A percentile compares a stretch with the other conserved stretches of the same genome.
These are phyloP conservation scores for Pogoniulus pusillus DNA, from an alignment of 2,797 vertebrate species.

Conservation along the genomic window DNA sequence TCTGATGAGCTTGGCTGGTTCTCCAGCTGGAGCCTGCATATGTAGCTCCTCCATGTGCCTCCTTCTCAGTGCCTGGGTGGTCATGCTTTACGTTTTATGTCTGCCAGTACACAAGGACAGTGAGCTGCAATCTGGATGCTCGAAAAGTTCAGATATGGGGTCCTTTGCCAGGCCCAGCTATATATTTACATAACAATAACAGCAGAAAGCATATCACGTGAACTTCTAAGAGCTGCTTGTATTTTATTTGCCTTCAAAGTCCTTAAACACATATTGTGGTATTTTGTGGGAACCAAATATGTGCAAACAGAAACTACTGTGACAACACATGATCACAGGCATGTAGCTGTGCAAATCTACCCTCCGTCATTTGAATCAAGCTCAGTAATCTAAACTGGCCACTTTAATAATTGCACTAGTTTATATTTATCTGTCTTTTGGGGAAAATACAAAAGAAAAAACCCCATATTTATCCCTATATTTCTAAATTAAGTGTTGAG, in stretches of 20 bases:
- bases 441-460: not conserved
- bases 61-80: conserved; percentile 12
- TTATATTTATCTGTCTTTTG: not conserved
- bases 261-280: not conserved
- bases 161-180: not conserved
- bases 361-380: not conserved
- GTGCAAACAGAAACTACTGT: not conserved
- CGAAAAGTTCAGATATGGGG: not conserved
- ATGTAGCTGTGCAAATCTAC: not conserved
- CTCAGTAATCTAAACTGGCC: not conserved
- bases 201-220: not conserved
- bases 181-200: not conserved
- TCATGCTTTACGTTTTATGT: not conserved
- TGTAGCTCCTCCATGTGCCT: not conserved
- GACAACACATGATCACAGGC: not conserved
- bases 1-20: not conserved
- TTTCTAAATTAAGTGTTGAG: not conserved
- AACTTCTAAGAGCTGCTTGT: not conserved
- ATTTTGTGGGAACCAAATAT: not conserved
- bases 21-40: not conserved
- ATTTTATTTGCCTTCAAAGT: not conserved
- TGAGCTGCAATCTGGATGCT: not conserved
- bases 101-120: not conserved
- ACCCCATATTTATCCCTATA: not conserved
- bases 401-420: not conserved